Evolutionary conservation across 2,113 vertebrate species (phyloP).

Genomic region (Nyctibius bracteatus): DNA sequence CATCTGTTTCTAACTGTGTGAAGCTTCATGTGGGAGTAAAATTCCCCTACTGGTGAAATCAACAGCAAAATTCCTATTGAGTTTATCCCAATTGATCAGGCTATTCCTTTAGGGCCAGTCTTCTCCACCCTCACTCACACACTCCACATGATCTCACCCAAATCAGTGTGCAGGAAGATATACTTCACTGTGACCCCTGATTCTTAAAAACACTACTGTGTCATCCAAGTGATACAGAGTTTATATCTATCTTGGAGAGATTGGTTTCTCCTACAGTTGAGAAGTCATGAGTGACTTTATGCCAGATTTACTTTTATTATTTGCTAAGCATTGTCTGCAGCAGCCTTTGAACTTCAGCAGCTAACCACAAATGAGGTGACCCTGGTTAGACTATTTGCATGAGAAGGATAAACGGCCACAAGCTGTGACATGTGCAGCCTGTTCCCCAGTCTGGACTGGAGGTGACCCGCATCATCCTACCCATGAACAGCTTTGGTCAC

Average conservation of each 20-base stretch:
- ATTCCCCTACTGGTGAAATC: neutral
- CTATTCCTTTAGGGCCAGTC: neutral
- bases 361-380: neutral
- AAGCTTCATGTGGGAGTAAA: neutral
- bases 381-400: neutral
- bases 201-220: neutral
- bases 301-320: conserved; percentile 28
- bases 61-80: neutral
- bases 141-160: neutral
- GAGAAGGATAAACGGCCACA: neutral
- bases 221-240: neutral
- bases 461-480: neutral
- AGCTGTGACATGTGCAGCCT: neutral
- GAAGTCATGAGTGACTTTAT: conserved; percentile 30
- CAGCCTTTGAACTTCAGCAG: neutral
- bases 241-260: neutral
- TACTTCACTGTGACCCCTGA: neutral
- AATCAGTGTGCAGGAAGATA: neutral
- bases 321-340: neutral
- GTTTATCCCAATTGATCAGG: neutral
- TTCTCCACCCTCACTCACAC: neutral
- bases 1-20: conserved; percentile 28
- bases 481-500: neutral
- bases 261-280: neutral
- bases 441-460: neutral